Base-by-base conservation (phyloP, 2,888 invertebrate genomes). In the Tridacna crocea region DNA sequence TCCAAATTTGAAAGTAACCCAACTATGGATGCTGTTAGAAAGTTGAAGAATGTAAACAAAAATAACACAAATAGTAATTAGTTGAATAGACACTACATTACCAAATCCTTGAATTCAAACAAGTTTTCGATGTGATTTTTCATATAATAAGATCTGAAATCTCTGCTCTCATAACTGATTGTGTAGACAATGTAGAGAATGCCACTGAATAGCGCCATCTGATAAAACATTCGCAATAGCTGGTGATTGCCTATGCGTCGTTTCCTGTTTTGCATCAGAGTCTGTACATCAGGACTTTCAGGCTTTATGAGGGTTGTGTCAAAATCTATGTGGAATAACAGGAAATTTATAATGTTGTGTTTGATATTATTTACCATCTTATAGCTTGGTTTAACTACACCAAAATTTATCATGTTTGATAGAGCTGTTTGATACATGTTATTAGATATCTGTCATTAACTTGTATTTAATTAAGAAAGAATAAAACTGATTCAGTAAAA, bases 101-200 rank as follows among this genome's bases (percentile, higher is more conserved):
- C 70, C 51, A 51, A 70, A 15, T 70, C 70, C 51, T 70, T 70
- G 47, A 70, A 70, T 15, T 51, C 70, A 51, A 70, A 70, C 48
- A 51, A 51, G 8, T 84, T 72, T 36, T 84, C 82, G 0, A 90
- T 77, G 61, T 87, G 81, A 26, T 82, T 77, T 60, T 88, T 90
- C n/a, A 87, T 47, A 27, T 77, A 73, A 73, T 80, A 88, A 2
- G 85, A 87, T 22, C 83, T 73, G 13, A 86, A 81, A 51, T 90
- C 90, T 46, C 90, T 72, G 61, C 87, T 88, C 47, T 87, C 82
- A 79, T 87, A 90, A 66, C 90, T 88, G 77, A 88, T 87, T 19
- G 83, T 87, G 74, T 85, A 90, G 0, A 88, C 82, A 10, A 87
- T 75, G 68, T 79, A 82, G 11, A 87, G 84, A 19, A 87, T 75